Evolutionary conservation across 2,113 vertebrate genomes (phyloP).

Genomic region (Etia nguti): DNA sequence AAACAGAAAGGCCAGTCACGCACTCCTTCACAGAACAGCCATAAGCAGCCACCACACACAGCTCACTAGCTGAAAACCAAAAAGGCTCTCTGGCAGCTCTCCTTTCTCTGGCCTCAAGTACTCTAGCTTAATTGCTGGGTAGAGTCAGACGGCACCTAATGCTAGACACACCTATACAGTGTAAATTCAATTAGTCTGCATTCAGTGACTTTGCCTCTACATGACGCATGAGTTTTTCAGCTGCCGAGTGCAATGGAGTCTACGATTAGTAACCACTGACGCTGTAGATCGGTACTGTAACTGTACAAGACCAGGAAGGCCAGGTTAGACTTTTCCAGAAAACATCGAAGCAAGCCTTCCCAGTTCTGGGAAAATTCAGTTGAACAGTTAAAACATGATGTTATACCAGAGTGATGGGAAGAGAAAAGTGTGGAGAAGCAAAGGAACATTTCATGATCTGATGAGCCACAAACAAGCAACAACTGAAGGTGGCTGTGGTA

Average conservation of each 20-base stretch:
- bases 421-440: no score
- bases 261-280: not conserved
- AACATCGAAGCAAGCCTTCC: not conserved
- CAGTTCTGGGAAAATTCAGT: no score
- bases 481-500: no score
- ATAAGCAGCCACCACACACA: not conserved
- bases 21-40: not conserved
- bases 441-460: no score
- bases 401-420: no score
- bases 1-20: not conserved
- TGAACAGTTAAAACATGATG: no score
- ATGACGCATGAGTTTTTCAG: not conserved
- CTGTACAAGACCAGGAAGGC: not conserved
- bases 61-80: not conserved
- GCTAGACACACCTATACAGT: rapidly evolving
- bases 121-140: rapidly evolving
- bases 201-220: not conserved
- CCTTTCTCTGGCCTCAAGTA: not conserved
- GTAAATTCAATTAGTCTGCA: rapidly evolving
- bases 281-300: rapidly evolving
- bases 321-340: not conserved
- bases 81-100: not conserved
- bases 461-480: no score
- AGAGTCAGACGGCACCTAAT: not conserved
- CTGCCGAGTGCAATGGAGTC: not conserved